Conservation (phyloP, 2,888 invertebrate genomes). For the Phengaris arion region DNA sequence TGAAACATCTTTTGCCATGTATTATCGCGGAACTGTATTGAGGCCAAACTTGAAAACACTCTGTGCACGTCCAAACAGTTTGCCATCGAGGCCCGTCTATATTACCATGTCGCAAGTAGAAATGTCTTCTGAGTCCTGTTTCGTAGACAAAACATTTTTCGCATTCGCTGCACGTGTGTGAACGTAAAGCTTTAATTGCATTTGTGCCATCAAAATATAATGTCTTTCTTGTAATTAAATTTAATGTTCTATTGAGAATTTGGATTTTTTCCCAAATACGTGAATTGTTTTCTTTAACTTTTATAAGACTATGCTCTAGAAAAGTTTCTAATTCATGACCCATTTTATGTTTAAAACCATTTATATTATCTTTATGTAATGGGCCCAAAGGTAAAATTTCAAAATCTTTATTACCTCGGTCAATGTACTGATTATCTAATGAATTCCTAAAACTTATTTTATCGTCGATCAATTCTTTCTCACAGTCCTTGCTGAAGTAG, state of each 20-base stretch:
- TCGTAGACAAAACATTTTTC: conserved; percentile 73
- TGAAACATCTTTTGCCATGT: conserved; percentile 61
- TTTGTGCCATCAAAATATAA: conserved; percentile 54
- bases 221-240: conserved; percentile 71
- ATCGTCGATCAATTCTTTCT: neutral
- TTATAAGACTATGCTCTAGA: conserved; percentile 68
- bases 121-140: conserved; percentile 68
- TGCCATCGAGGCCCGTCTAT: conserved; percentile 65
- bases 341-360: neutral
- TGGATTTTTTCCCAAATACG: conserved; percentile 74
- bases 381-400: neutral
- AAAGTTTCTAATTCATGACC: conserved; percentile 44
- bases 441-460: neutral
- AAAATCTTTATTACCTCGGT: conserved; percentile 2
- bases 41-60: conserved; percentile 76
- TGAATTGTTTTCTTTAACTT: conserved; percentile 72
- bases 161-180: conserved; percentile 66
- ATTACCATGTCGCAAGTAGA: conserved; percentile 58
- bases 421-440: neutral
- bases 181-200: conserved; percentile 54
- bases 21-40: conserved; percentile 59
- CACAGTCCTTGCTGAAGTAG: neutral
- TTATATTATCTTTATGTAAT: neutral
- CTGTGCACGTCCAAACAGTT: conserved; percentile 71
- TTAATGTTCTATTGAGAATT: conserved; percentile 66